These are phyloP conservation scores for Drosophila mayri DNA, from an alignment of 1,140 invertebrate species.

Conservation along the genomic window DNA sequence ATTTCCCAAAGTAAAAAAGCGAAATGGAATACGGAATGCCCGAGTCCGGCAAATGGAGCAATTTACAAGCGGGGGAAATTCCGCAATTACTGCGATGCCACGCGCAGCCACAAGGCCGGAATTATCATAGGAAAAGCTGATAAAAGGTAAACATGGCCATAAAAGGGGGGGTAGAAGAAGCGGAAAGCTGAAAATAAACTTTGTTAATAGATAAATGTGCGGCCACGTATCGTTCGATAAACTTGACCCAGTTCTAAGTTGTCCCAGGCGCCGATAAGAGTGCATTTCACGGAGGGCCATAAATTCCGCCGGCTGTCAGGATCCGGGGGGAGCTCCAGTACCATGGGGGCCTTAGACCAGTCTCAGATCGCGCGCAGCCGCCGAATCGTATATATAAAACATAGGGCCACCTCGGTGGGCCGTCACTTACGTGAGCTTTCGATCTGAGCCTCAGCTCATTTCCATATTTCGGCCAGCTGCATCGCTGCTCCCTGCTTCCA, in stretches of 20 bases:
- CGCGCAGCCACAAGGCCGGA: conserved; percentile 46
- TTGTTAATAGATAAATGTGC: conserved; percentile 57
- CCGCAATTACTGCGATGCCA: conserved; percentile 64
- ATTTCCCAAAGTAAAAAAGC: conserved; percentile 54
- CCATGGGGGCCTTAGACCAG: conserved; percentile 1
- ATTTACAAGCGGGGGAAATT: conserved; percentile 61
- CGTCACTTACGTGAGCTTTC: conserved; percentile 62
- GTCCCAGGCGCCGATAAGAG: conserved; percentile 34
- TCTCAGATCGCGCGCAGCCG: conserved; percentile 37
- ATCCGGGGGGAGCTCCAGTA: not conserved
- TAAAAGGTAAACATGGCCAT: conserved; percentile 32
- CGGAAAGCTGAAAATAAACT: conserved; percentile 7
- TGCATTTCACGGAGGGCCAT: conserved; percentile 7
- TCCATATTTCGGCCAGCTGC: conserved; percentile 73
- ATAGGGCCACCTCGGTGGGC: conserved; percentile 36
- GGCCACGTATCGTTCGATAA: conserved; percentile 49
- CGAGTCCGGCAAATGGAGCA: conserved; percentile 47
- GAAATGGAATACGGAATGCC: conserved; percentile 34
- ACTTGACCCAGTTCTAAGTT: conserved; percentile 70
- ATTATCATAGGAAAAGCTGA: conserved; percentile 57
- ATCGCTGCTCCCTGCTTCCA: conserved; percentile 16
- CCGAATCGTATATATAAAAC: conserved; percentile 6
- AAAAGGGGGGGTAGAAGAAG: conserved; percentile 13
- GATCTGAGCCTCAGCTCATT: conserved; percentile 66
- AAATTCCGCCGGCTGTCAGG: conserved; percentile 13